phyloP scores from a whole-genome alignment of 2,888 invertebrate genomes.

The Eledone cirrhosa region DNA sequence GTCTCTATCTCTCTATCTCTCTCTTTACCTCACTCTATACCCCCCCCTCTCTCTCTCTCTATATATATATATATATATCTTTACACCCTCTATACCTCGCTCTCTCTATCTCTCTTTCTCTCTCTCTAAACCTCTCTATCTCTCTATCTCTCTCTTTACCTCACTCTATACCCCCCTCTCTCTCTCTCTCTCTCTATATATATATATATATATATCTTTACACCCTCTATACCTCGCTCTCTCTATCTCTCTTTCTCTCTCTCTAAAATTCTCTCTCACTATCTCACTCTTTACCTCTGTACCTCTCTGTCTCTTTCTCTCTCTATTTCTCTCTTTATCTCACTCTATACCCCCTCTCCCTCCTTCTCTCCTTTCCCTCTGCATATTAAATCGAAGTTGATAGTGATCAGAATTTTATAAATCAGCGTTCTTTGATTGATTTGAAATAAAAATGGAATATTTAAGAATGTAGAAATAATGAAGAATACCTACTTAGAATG shows the following conservation, averaged over 20 bases:
- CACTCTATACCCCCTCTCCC: neutral
- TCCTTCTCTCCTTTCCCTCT: neutral
- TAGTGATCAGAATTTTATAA: too few relatives aligned
- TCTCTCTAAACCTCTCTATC: too few relatives aligned
- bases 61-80: neutral
- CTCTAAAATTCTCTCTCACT: too few relatives aligned
- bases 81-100: neutral
- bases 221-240: neutral
- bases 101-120: neutral
- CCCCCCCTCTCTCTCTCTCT: slow-evolving; percentile 4
- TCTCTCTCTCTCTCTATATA: slow-evolving; percentile 6
- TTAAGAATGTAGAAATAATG: too few relatives aligned
- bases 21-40: neutral
- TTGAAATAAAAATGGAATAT: too few relatives aligned
- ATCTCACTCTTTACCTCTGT: too few relatives aligned
- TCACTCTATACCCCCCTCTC: neutral
- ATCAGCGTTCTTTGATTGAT: too few relatives aligned
- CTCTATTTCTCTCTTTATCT: neutral
- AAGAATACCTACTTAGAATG: too few relatives aligned
- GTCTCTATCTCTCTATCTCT: too few relatives aligned
- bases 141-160: neutral
- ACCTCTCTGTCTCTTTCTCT: neutral
- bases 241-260: slow-evolving; percentile 3
- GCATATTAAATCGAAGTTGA: too few relatives aligned
- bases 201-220: too few relatives aligned